These are phyloP conservation scores for Oxyruncus cristatus DNA, from an alignment of 2,113 vertebrate genomes.

Conservation along the genomic window DNA sequence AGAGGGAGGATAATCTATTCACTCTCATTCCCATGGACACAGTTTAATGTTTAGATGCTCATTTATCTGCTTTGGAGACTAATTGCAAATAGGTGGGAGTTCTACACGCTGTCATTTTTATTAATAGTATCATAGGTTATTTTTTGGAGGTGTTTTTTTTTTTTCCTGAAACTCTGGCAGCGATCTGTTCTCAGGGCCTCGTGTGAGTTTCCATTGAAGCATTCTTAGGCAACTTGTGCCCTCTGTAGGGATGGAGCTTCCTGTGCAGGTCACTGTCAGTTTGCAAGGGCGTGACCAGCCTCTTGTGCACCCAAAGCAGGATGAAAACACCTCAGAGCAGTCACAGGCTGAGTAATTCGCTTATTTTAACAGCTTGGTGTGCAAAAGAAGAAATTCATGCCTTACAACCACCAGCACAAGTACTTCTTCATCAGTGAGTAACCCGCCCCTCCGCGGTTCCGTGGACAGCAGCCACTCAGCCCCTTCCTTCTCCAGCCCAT, in stretches of 20 bases:
- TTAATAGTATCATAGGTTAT: background rate
- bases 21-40: background rate
- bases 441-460: background rate
- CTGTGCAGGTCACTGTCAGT: background rate
- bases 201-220: fast-evolving
- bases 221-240: background rate
- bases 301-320: background rate
- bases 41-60: background rate
- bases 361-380: constrained; percentile 73
- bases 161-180: background rate
- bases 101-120: background rate
- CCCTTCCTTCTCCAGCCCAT: background rate
- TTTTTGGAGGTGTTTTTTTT: background rate
- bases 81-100: background rate
- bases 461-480: background rate
- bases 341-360: background rate
- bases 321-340: background rate
- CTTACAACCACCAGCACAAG: constrained; percentile 85
- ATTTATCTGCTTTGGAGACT: background rate
- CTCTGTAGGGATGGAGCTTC: background rate
- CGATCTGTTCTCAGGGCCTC: background rate
- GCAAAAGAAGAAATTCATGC: constrained; percentile 85
- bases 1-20: background rate
- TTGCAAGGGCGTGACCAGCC: background rate
- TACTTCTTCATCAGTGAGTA: constrained; percentile 85